Conservation (phyloP, 2,888 invertebrate genomes). For the Parasteatoda lunata region DNA sequence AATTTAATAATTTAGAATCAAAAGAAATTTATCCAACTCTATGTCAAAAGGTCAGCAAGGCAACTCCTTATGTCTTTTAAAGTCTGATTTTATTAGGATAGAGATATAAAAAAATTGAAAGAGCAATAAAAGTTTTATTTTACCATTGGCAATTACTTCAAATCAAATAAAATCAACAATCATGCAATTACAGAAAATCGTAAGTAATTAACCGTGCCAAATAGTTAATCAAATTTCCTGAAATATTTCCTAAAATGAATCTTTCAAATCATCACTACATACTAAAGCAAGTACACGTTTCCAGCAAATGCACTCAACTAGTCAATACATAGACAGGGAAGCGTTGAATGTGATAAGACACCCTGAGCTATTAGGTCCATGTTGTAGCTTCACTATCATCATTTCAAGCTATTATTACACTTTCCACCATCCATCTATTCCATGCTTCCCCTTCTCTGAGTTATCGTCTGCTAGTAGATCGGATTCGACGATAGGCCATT, state of each 20-base stretch:
- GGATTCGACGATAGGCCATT: constrained; percentile 60
- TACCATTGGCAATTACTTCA: too few relatives aligned
- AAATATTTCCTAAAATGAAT: constrained; percentile 35
- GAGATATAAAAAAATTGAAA: too few relatives aligned
- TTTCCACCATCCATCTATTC: constrained; percentile 46
- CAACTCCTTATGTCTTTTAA: too few relatives aligned
- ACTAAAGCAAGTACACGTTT: constrained; percentile 12
- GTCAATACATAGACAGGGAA: constrained; percentile 49
- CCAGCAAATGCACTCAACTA: constrained; percentile 35
- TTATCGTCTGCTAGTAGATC: constrained; percentile 53
- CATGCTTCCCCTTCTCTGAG: constrained; percentile 26
- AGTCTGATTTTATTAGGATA: too few relatives aligned
- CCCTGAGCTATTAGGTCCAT: constrained; percentile 53
- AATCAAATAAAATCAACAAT: too few relatives aligned
- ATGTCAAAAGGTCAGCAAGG: too few relatives aligned
- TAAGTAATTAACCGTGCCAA: constrained; percentile 15
- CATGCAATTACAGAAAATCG: constrained; percentile 9
- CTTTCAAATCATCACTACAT: constrained; percentile 36
- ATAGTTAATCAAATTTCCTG: constrained; percentile 26
- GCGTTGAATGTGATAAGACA: constrained; percentile 52
- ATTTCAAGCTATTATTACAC: constrained; percentile 61
- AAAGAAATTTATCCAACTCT: too few relatives aligned
- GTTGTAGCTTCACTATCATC: constrained; percentile 50
- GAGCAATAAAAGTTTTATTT: too few relatives aligned
- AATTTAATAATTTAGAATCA: too few relatives aligned